Evolutionary conservation across 2,113 vertebrate genomes (phyloP).

Genomic region (Megatriorchis doriae): DNA sequence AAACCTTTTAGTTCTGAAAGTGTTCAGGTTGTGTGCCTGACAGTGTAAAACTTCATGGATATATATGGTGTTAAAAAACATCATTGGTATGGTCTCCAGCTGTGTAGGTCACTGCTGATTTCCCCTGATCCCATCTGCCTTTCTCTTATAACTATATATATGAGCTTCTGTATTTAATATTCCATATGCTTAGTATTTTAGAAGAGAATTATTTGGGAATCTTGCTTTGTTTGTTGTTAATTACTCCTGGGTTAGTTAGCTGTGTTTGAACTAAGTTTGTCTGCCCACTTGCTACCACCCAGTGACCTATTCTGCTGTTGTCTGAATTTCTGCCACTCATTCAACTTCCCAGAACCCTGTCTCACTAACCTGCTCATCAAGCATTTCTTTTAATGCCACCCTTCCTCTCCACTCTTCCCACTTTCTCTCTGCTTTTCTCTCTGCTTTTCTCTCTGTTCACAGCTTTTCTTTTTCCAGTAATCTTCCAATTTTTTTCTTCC

Average conservation of each 20-base stretch:
- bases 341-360: neutral
- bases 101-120: neutral
- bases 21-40: neutral
- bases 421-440: neutral
- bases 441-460: neutral
- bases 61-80: neutral
- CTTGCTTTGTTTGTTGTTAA: neutral
- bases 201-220: neutral
- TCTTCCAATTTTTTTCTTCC: neutral
- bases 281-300: neutral
- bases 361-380: neutral
- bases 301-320: neutral
- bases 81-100: neutral
- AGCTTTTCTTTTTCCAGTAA: neutral
- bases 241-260: neutral
- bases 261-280: neutral
- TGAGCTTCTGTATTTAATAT: neutral
- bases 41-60: neutral
- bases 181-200: neutral
- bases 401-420: neutral
- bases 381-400: neutral
- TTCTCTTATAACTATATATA: neutral
- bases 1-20: neutral
- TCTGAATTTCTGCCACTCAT: neutral
- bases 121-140: neutral